Evolutionary conservation across 2,113 vertebrate genomes (phyloP).

Genomic region (Dascyllus trimaculatus): DNA sequence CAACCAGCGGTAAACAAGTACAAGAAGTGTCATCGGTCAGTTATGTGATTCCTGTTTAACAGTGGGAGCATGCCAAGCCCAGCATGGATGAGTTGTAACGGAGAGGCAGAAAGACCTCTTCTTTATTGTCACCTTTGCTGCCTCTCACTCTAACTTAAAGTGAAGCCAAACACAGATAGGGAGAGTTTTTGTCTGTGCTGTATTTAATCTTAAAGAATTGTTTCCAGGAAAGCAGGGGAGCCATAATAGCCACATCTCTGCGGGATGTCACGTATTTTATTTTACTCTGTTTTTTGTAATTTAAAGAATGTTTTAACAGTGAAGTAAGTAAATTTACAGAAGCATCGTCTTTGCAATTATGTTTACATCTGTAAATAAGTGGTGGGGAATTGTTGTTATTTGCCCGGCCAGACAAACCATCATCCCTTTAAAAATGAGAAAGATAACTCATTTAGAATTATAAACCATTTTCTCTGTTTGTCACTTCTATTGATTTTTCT

Average conservation of each 20-base stretch:
- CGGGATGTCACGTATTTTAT: slow-evolving; percentile 19
- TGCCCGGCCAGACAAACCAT: slow-evolving; percentile 55
- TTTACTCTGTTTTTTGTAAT: neutral
- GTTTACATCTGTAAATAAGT: slow-evolving; percentile 36
- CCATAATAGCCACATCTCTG: slow-evolving; percentile 2
- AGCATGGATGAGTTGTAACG: slow-evolving; percentile 36
- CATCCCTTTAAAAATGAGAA: slow-evolving; percentile 70
- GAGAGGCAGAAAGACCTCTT: slow-evolving; percentile 35
- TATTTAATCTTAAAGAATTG: slow-evolving; percentile 51
- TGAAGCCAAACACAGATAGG: slow-evolving; percentile 37
- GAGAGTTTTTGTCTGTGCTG: slow-evolving; percentile 22
- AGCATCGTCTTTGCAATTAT: neutral
- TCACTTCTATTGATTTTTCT: slow-evolving; percentile 86
- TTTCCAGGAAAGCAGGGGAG: slow-evolving; percentile 42
- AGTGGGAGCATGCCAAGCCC: slow-evolving; percentile 29
- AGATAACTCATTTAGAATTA: slow-evolving; percentile 85
- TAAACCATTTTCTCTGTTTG: slow-evolving; percentile 85
- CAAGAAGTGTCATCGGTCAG: slow-evolving; percentile 45
- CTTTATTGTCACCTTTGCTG: slow-evolving; percentile 49
- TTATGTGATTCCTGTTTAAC: slow-evolving; percentile 41
- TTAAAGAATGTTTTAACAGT: slow-evolving; percentile 15
- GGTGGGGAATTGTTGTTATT: slow-evolving; percentile 42
- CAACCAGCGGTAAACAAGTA: slow-evolving; percentile 32
- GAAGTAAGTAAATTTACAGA: slow-evolving; percentile 9
- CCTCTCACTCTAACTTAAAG: slow-evolving; percentile 48